Evolutionary conservation across 2,888 invertebrate genomes (phyloP).

Genomic region (Tethea ocularis): DNA sequence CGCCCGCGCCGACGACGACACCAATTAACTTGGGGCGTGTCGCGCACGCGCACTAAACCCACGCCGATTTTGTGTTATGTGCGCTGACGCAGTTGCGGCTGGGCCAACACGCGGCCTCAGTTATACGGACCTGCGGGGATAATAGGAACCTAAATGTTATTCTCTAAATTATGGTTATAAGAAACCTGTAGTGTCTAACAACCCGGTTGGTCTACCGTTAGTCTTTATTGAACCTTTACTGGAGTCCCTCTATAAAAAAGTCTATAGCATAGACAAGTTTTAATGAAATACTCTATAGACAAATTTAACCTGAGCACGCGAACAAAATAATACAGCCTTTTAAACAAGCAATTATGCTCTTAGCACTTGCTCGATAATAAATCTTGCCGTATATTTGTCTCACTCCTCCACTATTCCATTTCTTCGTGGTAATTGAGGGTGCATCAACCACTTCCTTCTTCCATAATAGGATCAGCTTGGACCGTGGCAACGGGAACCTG

Average conservation of each 20-base stretch:
- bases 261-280: neutral
- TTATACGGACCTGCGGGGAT: neutral
- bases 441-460: conserved; percentile 60
- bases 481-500: conserved; percentile 34
- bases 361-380: neutral
- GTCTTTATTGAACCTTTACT: neutral
- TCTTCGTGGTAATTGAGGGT: conserved; percentile 70
- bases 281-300: neutral
- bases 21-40: conserved; percentile 63
- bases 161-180: neutral
- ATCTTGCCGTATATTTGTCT: conserved; percentile 24
- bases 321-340: neutral
- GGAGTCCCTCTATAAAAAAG: neutral
- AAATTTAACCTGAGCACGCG: neutral
- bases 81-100: conserved; percentile 22
- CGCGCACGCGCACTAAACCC: conserved; percentile 42
- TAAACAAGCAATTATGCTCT: neutral
- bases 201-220: conserved; percentile 1
- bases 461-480: conserved; percentile 52
- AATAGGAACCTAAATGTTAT: neutral
- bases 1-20: conserved; percentile 43
- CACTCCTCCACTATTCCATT: conserved; percentile 55
- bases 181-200: conserved; percentile 1
- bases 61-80: conserved; percentile 57
- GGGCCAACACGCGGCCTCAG: neutral